Conservation (phyloP, 2,888 invertebrate genomes). For the Unio delphinus region DNA sequence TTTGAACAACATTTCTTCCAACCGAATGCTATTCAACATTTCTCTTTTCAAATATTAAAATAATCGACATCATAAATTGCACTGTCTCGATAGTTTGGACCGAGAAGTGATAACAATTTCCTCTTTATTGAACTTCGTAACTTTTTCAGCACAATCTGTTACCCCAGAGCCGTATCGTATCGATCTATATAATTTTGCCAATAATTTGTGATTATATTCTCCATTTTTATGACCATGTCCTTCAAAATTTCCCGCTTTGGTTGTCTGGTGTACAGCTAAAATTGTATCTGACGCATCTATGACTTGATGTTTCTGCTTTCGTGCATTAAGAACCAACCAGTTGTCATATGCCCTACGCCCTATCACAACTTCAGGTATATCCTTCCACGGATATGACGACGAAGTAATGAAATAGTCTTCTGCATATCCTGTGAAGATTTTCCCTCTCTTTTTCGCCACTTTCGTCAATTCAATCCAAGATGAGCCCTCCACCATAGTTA, state of each 20-base stretch:
- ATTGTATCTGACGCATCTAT: constrained; percentile 55
- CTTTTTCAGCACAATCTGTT: constrained; percentile 39
- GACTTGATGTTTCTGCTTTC: constrained; percentile 39
- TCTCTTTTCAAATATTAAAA: too few relatives aligned
- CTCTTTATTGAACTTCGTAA: constrained; percentile 20
- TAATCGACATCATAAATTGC: background rate
- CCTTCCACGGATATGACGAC: constrained; percentile 52
- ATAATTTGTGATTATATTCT: constrained; percentile 49
- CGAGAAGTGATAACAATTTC: background rate
- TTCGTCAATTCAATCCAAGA: constrained; percentile 28
- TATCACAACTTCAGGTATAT: constrained; percentile 58
- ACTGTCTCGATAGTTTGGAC: constrained; percentile 1
- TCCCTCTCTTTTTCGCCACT: constrained; percentile 41
- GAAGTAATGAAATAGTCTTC: constrained; percentile 60
- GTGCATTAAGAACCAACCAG: constrained; percentile 56
- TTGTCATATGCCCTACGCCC: constrained; percentile 63
- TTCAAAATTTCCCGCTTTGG: constrained; percentile 52
- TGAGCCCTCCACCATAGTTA: constrained; percentile 38
- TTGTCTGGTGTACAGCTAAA: constrained; percentile 60
- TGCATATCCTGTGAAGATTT: constrained; percentile 50
- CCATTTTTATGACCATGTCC: constrained; percentile 44
- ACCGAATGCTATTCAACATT: too few relatives aligned
- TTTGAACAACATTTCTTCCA: too few relatives aligned
- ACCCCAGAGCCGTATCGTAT: constrained; percentile 47
- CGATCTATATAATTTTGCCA: constrained; percentile 38